Evolutionary conservation across 2,113 vertebrate species (phyloP), one percentile per base, ranked within the genome.

Genomic region (Tamias sibiricus): DNA sequence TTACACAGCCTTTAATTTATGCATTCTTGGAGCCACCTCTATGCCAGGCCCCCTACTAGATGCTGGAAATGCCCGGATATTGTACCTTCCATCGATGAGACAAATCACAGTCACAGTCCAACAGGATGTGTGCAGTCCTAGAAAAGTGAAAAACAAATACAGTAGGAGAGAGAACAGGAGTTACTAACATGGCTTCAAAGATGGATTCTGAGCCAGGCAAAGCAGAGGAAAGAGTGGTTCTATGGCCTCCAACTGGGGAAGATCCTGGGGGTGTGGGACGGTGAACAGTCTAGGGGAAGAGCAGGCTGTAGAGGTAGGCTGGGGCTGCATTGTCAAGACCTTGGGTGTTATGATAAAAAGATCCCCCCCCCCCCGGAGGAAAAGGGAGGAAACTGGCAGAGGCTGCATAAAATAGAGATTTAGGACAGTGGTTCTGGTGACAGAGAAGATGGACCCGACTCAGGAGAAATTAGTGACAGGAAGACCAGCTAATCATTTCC

Each of bases 401-500:
- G 20, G 69, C 17, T 30, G 24, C 62, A 64, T 87, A 75, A 86
- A 90, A 88, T 8, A 86, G 54, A 90, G 40, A 91, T 54, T 82
- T 79, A 40, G 8, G 79, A 75, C 35, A 84, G 26, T 83, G 77
- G 87, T 91, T 91, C 83, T 42, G 17, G 11, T 49, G 26, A 85
- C 49, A 89, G 52, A 90, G 37, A 82, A 85, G 75, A 86, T 69
- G 75, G 83, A 77, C 72, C 68, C 22, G 59, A 59, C 57, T 59
- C 42, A 22, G 26, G 47, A 35, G 76, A 88, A 93, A 88, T 62
- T 74, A 72, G 42, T 75, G 52, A 89, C 22, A 57, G 74, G 91
- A 93, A 95, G 44, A 42, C 35, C 66, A n/a, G 44, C 54, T 87
- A 80, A 88, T 82, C 66, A 85, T 90, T 85, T 87, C 88, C 69